Percentiles rank a stretch among this genome's conserved stretches.
These are phyloP conservation scores for Cariama cristata DNA, from an alignment of 2,113 vertebrate genomes.

Conservation along the genomic window DNA sequence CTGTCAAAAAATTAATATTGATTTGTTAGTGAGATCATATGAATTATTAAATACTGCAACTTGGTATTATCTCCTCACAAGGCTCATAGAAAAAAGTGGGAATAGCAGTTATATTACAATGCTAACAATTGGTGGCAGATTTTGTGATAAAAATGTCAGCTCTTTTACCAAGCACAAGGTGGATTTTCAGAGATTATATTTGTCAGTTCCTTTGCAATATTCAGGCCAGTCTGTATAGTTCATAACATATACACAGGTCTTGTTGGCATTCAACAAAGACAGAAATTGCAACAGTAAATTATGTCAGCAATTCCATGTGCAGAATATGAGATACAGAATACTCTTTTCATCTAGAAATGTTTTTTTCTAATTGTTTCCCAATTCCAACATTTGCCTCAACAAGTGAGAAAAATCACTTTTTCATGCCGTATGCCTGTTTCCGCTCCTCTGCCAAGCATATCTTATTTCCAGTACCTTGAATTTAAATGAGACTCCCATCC, in stretches of 20 bases:
- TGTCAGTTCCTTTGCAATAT: not conserved
- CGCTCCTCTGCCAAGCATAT: not conserved
- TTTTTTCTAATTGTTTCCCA: not conserved
- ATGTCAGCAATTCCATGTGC: not conserved
- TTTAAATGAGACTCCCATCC: not conserved
- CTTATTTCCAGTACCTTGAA: accelerated
- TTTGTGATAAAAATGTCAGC: not conserved
- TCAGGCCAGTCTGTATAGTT: not conserved
- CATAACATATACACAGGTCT: not conserved
- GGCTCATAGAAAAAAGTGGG: not conserved
- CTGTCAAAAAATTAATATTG: not conserved
- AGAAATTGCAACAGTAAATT: not conserved
- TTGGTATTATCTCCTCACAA: not conserved
- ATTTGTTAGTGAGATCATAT: not conserved
- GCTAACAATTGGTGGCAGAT: not conserved
- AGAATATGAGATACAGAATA: not conserved
- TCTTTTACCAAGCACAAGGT: not conserved
- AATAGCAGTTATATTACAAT: not conserved
- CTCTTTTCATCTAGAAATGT: not conserved
- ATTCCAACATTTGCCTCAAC: not conserved
- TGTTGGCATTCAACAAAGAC: not conserved
- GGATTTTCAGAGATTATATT: not conserved
- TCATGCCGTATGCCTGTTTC: accelerated
- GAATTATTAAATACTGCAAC: not conserved
- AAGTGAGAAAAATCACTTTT: not conserved